Evolutionary conservation across 2,888 invertebrate species (phyloP).

Genomic region (Drosophila testacea): DNA sequence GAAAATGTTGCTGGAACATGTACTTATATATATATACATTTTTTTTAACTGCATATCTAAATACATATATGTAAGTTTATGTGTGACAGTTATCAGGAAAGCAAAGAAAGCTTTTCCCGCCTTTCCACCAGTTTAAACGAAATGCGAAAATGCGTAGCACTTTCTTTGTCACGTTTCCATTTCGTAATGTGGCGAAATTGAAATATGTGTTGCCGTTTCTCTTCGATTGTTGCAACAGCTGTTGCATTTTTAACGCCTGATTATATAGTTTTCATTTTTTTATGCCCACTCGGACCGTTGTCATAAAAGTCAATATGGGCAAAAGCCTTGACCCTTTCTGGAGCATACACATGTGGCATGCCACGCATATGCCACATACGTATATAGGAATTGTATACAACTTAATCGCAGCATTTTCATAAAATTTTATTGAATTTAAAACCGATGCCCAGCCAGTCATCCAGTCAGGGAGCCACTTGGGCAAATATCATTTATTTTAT

Average conservation of each 20-base stretch:
- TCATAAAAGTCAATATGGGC: constrained; percentile 75
- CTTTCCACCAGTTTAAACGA: constrained; percentile 11
- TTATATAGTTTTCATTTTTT: constrained; percentile 70
- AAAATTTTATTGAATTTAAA: constrained; percentile 82
- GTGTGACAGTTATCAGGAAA: constrained; percentile 14
- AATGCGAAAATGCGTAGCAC: constrained; percentile 16
- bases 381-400: constrained; percentile 50
- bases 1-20: too few species aligned
- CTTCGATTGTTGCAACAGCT: constrained; percentile 71
- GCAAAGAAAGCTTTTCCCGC: constrained; percentile 9
- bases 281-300: constrained; percentile 55
- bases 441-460: constrained; percentile 46
- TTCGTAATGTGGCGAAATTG: constrained; percentile 30
- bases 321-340: constrained; percentile 72
- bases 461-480: constrained; percentile 57
- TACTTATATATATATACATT: too few species aligned
- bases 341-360: constrained; percentile 33
- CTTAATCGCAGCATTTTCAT: constrained; percentile 79
- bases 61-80: background rate
- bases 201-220: constrained; percentile 54
- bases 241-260: constrained; percentile 73
- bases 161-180: constrained; percentile 49
- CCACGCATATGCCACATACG: constrained; percentile 22
- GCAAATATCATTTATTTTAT: constrained; percentile 81
- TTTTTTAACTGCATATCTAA: too few species aligned